Conservation (phyloP, 2,888 invertebrate genomes). For the Arge pagana region DNA sequence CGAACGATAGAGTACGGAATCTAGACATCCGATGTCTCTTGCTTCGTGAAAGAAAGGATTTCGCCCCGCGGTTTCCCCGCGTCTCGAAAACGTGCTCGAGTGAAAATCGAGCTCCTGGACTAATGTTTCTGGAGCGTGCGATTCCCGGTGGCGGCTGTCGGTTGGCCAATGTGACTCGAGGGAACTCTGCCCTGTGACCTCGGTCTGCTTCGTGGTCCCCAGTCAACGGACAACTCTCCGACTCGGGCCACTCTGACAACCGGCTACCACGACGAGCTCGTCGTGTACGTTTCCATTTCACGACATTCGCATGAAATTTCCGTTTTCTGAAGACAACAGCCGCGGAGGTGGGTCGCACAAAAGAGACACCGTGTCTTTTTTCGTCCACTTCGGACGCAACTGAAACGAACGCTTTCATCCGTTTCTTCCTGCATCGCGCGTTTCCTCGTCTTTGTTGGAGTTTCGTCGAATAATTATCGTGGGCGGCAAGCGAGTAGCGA, state of each 20-base stretch:
- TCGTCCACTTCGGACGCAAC: neutral
- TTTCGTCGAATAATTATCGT: too few relatives aligned
- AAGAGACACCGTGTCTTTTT: neutral
- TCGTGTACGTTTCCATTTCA: neutral
- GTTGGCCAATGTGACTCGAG: conserved; percentile 25
- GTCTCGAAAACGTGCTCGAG: too few relatives aligned
- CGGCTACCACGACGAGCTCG: neutral
- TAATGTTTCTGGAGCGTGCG: conserved; percentile 41
- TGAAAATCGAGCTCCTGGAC: conserved; percentile 14
- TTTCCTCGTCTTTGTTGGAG: conserved; percentile 16
- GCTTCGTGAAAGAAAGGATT: too few relatives aligned
- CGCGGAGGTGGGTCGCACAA: too few relatives aligned
- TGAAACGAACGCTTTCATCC: neutral
- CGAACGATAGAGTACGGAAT: too few relatives aligned
- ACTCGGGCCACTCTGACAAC: neutral
- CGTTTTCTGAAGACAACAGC: too few relatives aligned
- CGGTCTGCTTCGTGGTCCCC: neutral
- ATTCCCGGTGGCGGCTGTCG: conserved; percentile 37
- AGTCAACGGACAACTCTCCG: conserved; percentile 9
- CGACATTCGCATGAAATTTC: neutral
- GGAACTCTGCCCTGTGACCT: conserved; percentile 23
- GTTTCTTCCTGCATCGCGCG: conserved; percentile 5
- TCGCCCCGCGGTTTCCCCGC: too few relatives aligned
- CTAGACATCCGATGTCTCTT: too few relatives aligned
- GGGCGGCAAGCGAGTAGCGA: too few relatives aligned